Percentiles rank a stretch among this genome's conserved stretches.
Conservation (phyloP, 2,888 invertebrate genomes). For the Leuctra nigra region DNA sequence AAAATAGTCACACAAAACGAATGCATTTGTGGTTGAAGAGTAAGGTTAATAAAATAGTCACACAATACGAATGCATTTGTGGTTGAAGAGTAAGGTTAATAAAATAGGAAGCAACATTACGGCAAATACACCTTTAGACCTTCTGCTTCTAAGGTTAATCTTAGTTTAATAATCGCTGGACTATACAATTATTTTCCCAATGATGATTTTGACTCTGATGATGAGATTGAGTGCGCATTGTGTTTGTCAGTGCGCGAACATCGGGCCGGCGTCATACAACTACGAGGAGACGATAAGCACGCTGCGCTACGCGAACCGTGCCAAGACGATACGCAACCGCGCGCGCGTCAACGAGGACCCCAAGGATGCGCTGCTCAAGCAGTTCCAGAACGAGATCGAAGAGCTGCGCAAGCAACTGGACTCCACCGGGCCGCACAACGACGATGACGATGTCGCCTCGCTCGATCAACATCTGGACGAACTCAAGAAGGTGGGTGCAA, state of each 20-base stretch:
- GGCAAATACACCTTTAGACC: too few relatives aligned
- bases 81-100: too few relatives aligned
- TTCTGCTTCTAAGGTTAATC: too few relatives aligned
- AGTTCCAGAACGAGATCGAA: slow-evolving; percentile 96
- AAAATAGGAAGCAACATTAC: too few relatives aligned
- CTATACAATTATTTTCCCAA: background rate
- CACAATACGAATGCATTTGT: too few relatives aligned
- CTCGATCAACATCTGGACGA: background rate
- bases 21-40: too few relatives aligned
- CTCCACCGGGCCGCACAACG: background rate
- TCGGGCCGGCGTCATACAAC: slow-evolving; percentile 94
- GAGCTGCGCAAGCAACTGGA: slow-evolving; percentile 81
- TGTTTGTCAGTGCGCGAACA: slow-evolving; percentile 76
- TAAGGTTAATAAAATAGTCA: too few relatives aligned
- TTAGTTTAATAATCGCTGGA: too few relatives aligned
- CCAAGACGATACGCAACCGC: slow-evolving; percentile 95
- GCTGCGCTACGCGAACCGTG: slow-evolving; percentile 91
- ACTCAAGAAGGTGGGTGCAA: background rate
- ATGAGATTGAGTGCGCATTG: too few relatives aligned
- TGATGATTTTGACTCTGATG: background rate
- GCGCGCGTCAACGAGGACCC: slow-evolving; percentile 97
- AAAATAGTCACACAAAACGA: too few relatives aligned
- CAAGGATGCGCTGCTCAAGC: slow-evolving; percentile 89
- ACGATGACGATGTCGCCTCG: background rate
- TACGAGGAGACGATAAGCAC: slow-evolving; percentile 97